Percentiles rank a stretch among this genome's conserved stretches.
Evolutionary conservation across 2,797 vertebrate species (phyloP).

Genomic region (Pseudochirops corinnae): DNA sequence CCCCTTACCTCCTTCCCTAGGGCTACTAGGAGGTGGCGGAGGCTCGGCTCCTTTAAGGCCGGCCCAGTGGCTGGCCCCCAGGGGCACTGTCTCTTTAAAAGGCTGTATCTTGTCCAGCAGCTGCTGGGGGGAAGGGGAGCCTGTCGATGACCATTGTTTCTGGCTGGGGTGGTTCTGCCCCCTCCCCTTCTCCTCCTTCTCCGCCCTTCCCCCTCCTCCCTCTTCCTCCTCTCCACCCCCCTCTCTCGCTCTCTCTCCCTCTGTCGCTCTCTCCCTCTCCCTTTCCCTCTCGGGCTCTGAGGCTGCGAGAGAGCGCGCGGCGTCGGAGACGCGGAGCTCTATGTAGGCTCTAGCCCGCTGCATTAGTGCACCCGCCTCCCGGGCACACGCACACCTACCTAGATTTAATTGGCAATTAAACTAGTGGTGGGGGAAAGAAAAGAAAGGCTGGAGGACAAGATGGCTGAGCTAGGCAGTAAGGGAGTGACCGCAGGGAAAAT

Average conservation of each 20-base stretch:
- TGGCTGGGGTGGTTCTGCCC: slow-evolving; percentile 52
- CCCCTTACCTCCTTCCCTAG: not conserved
- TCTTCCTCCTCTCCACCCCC: slow-evolving; percentile 35
- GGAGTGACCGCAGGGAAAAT: slow-evolving; percentile 97
- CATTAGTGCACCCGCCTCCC: slow-evolving; percentile 17
- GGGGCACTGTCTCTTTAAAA: slow-evolving; percentile 85
- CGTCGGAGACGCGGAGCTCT: not conserved
- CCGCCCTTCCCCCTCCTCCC: not conserved
- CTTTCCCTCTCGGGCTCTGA: not conserved
- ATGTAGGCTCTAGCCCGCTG: not conserved
- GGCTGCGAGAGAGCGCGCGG: not conserved
- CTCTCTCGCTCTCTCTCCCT: not conserved
- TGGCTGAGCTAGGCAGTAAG: slow-evolving; percentile 98
- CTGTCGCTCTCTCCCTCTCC: not conserved
- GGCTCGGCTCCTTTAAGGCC: slow-evolving; percentile 58
- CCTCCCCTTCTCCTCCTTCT: slow-evolving; percentile 6
- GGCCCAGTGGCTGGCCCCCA: not conserved
- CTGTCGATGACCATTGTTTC: slow-evolving; percentile 75
- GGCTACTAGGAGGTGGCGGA: not conserved
- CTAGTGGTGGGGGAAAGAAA: slow-evolving; percentile 60
- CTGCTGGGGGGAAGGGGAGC: slow-evolving; percentile 58
- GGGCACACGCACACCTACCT: slow-evolving; percentile 63
- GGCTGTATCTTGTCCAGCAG: slow-evolving; percentile 75
- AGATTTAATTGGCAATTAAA: slow-evolving; percentile 41
- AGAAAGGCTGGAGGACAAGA: slow-evolving; percentile 84